Percentiles rank a stretch among this genome's conserved stretches.
Conservation (phyloP, 1,140 invertebrate genomes). For the Condylostylus longicornis region DNA sequence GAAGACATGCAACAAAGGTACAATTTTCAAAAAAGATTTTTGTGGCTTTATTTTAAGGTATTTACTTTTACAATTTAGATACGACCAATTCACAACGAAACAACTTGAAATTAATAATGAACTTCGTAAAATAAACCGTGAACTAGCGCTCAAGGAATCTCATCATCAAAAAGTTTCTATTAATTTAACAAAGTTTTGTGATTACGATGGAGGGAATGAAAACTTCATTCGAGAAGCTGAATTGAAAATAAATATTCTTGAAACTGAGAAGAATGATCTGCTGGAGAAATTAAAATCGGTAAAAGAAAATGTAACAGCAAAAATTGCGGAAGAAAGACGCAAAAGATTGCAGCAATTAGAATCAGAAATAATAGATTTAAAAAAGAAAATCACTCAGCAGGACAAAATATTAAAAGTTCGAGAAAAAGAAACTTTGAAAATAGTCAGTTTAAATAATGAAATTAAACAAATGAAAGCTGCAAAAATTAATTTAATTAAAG, state of each 20-base stretch:
- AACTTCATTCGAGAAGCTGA: slow-evolving; percentile 50
- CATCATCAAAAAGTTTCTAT: slow-evolving; percentile 50
- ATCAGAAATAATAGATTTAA: slow-evolving; percentile 51
- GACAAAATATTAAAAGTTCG: slow-evolving; percentile 61
- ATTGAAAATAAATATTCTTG: slow-evolving; percentile 50
- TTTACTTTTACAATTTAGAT: too few species aligned
- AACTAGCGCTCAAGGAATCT: slow-evolving; percentile 60
- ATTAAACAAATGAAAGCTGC: slow-evolving; percentile 64
- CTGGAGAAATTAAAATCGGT: slow-evolving; percentile 42
- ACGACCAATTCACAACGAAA: slow-evolving; percentile 20
- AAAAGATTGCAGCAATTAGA: slow-evolving; percentile 66
- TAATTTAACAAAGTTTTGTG: slow-evolving; percentile 45
- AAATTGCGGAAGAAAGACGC: slow-evolving; percentile 53
- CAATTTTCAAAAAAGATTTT: too few species aligned
- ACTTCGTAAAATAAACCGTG: slow-evolving; percentile 53
- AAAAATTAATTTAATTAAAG: slow-evolving; percentile 66
- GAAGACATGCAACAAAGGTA: too few species aligned
- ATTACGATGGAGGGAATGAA: slow-evolving; percentile 32
- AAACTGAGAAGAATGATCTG: slow-evolving; percentile 59
- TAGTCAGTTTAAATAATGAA: slow-evolving; percentile 55
- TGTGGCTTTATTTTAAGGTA: too few species aligned
- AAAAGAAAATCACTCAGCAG: slow-evolving; percentile 60
- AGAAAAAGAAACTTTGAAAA: slow-evolving; percentile 65
- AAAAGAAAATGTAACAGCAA: slow-evolving; percentile 32
- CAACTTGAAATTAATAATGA: slow-evolving; percentile 40